Conservation (phyloP, 2,113 vertebrate genomes). For the Clarias macrocephalus region DNA sequence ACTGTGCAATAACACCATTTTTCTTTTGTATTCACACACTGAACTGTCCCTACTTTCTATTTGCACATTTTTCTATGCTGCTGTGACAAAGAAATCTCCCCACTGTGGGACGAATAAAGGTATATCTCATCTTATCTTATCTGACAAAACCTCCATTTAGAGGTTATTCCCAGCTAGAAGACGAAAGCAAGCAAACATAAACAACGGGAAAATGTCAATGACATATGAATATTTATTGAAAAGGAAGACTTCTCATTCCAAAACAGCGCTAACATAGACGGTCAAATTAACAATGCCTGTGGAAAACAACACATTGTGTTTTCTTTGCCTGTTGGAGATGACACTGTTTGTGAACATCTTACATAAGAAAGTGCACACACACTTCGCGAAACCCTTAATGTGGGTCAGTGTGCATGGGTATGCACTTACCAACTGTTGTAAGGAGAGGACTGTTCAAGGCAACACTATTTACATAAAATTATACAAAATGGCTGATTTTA, state of each 20-base stretch:
- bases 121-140: too few relatives aligned
- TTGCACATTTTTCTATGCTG: too few relatives aligned
- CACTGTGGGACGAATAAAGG: too few relatives aligned
- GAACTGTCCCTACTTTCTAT: too few relatives aligned
- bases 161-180: slow-evolving; percentile 68
- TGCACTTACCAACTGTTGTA: slow-evolving; percentile 45
- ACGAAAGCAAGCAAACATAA: slow-evolving; percentile 65
- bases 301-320: slow-evolving; percentile 56
- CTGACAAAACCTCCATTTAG: slow-evolving; percentile 47
- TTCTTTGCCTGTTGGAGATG: slow-evolving; percentile 63
- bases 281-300: slow-evolving; percentile 51
- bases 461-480: slow-evolving; percentile 73
- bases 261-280: slow-evolving; percentile 56
- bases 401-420: slow-evolving; percentile 57
- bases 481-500: slow-evolving; percentile 58
- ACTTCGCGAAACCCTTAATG: slow-evolving; percentile 50
- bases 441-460: slow-evolving; percentile 63
- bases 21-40: too few relatives aligned
- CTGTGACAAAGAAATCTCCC: too few relatives aligned
- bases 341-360: slow-evolving; percentile 51
- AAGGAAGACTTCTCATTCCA: slow-evolving; percentile 77
- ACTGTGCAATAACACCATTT: too few relatives aligned
- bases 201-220: slow-evolving; percentile 62
- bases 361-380: slow-evolving; percentile 48
- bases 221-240: slow-evolving; percentile 75